Percentiles rank a stretch among this genome's conserved stretches.
phyloP scores from a whole-genome alignment of 2,888 invertebrate species.

The Hemicrepidius hirtus region DNA sequence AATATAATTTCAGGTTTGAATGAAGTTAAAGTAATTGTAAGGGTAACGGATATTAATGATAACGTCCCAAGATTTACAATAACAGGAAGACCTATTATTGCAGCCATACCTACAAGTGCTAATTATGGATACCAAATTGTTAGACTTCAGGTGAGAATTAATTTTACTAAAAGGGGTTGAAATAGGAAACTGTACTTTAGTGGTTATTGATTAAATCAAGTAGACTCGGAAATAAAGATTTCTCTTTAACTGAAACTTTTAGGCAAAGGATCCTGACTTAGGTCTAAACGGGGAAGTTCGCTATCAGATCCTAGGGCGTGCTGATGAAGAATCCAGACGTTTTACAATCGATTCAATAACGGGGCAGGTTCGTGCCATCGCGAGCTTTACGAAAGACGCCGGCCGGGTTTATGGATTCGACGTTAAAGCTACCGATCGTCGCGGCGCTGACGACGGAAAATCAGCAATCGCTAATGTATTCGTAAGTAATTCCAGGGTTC shows the following conservation, averaged over 20 bases:
- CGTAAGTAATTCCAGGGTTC: slow-evolving; percentile 74
- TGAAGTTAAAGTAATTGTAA: slow-evolving; percentile 86
- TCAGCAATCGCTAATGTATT: slow-evolving; percentile 91
- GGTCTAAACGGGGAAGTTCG: slow-evolving; percentile 87
- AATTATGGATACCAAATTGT: slow-evolving; percentile 89
- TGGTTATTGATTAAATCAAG: neutral
- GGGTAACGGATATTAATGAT: slow-evolving; percentile 88
- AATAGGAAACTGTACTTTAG: neutral
- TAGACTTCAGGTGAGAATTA: slow-evolving; percentile 77
- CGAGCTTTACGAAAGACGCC: slow-evolving; percentile 80
- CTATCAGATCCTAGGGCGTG: slow-evolving; percentile 81
- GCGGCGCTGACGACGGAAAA: slow-evolving; percentile 87
- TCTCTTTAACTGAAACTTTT: neutral
- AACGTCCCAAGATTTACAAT: slow-evolving; percentile 86
- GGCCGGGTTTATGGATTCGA: slow-evolving; percentile 90
- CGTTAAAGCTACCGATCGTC: slow-evolving; percentile 89
- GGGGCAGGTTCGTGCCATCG: slow-evolving; percentile 84
- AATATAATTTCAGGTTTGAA: slow-evolving; percentile 74
- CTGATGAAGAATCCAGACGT: slow-evolving; percentile 82
- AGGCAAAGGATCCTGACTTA: slow-evolving; percentile 85
- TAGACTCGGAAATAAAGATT: neutral
- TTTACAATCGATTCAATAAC: slow-evolving; percentile 86
- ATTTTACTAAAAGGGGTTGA: too few relatives aligned
- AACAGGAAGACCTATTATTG: slow-evolving; percentile 85
- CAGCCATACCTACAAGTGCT: slow-evolving; percentile 87